phyloP scores from a whole-genome alignment of 2,113 vertebrate genomes.

The Geococcyx californianus region DNA sequence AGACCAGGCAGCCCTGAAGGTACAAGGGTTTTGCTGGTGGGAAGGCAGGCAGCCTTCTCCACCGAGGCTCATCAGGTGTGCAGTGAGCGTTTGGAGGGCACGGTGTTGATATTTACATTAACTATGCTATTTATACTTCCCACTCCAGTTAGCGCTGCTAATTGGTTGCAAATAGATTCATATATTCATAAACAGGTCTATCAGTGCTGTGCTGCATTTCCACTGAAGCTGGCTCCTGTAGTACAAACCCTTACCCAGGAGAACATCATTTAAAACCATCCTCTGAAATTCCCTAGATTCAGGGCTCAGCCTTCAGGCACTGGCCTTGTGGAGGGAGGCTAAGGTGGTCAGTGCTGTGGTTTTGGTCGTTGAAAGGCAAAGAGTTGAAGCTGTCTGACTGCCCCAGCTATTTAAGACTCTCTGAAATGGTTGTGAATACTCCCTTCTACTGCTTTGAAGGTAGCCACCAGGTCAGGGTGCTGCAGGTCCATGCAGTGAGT shows the following conservation, averaged over 20 bases:
- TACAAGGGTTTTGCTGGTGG: not conserved
- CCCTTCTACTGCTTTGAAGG: not conserved
- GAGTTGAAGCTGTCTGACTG: not conserved
- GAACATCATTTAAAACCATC: not conserved
- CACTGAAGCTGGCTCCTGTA: not conserved
- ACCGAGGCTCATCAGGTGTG: not conserved
- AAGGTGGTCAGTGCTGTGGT: accelerated
- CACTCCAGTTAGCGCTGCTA: not conserved
- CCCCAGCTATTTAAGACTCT: not conserved
- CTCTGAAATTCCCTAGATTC: not conserved
- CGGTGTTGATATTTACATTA: not conserved
- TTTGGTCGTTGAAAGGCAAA: not conserved
- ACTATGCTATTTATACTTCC: not conserved
- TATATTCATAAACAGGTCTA: not conserved
- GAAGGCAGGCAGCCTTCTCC: not conserved
- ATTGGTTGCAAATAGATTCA: slow-evolving; percentile 38
- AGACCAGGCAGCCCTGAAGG: not conserved
- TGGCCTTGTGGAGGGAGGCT: not conserved
- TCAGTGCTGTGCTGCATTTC: not conserved
- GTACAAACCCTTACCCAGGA: not conserved
- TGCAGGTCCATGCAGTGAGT: not conserved
- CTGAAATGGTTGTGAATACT: not conserved
- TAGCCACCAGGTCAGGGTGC: not conserved
- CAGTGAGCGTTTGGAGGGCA: not conserved
- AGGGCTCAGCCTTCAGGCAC: not conserved